Conservation (phyloP, 2,113 vertebrate species). For the Empidonax alnorum region DNA sequence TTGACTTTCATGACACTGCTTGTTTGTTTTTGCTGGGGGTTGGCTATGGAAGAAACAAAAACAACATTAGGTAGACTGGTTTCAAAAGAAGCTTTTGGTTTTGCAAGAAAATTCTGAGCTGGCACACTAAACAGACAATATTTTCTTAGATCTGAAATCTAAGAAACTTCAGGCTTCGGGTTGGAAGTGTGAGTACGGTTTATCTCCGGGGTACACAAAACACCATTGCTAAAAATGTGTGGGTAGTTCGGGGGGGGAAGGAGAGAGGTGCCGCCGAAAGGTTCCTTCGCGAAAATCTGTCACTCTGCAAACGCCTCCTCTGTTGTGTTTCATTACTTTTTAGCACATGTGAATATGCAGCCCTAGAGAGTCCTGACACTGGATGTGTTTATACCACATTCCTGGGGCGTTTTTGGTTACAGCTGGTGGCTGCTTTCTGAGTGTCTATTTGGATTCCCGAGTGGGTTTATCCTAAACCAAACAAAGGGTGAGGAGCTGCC, state of each 20-base stretch:
- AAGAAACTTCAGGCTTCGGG: neutral
- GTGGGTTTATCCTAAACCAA: constrained; percentile 32
- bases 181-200: neutral
- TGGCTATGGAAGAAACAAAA: neutral
- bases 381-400: constrained; percentile 25
- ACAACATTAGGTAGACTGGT: neutral
- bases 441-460: constrained; percentile 29
- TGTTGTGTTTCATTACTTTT: constrained; percentile 18
- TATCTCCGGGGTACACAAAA: neutral
- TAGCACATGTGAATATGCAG: constrained; percentile 14
- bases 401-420: neutral
- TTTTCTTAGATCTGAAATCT: constrained; percentile 36
- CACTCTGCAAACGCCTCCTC: constrained; percentile 6
- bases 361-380: neutral
- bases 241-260: accelerated
- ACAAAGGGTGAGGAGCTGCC: constrained; percentile 9
- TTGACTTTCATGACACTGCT: constrained; percentile 28
- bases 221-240: neutral
- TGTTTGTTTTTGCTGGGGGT: constrained; percentile 39
- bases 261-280: neutral
- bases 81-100: constrained; percentile 25
- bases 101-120: constrained; percentile 14
- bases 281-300: neutral
- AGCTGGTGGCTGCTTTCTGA: neutral
- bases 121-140: neutral